These are phyloP conservation scores for Eubucco bourcierii DNA, from an alignment of 2,113 vertebrate species.

Conservation along the genomic window DNA sequence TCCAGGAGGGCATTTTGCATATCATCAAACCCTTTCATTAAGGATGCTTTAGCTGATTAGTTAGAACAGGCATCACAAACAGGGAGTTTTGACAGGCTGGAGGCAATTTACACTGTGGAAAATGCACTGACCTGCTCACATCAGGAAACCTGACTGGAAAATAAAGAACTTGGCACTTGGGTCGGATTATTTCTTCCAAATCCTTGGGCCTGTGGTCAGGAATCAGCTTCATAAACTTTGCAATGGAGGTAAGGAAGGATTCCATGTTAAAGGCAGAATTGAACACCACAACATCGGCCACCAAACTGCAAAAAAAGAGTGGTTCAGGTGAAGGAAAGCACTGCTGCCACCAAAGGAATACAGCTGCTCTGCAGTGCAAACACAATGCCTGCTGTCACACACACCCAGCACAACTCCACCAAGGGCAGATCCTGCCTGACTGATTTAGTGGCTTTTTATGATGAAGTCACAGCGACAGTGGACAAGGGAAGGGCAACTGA, in stretches of 20 bases:
- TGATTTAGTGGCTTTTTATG: too few species aligned
- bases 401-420: neutral
- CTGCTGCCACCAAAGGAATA: neutral
- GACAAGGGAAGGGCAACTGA: too few species aligned
- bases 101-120: constrained; percentile 56
- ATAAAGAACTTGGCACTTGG: constrained; percentile 88
- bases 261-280: constrained; percentile 95
- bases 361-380: neutral
- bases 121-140: constrained; percentile 85
- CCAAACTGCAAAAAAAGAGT: constrained; percentile 79
- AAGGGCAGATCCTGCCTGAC: too few species aligned
- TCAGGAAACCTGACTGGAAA: constrained; percentile 91
- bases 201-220: constrained; percentile 91
- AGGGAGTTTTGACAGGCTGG: constrained; percentile 37
- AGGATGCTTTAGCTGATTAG: constrained; percentile 44
- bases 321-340: neutral
- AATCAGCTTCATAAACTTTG: constrained; percentile 89
- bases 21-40: constrained; percentile 46
- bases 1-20: constrained; percentile 37
- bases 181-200: constrained; percentile 86
- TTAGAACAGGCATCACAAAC: constrained; percentile 44
- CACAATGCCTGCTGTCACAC: neutral
- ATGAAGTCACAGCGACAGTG: too few species aligned
- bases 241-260: constrained; percentile 89
- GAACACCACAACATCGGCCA: constrained; percentile 89